phyloP scores from a whole-genome alignment of 2,113 vertebrate species.

The Paralichthys olivaceus region DNA sequence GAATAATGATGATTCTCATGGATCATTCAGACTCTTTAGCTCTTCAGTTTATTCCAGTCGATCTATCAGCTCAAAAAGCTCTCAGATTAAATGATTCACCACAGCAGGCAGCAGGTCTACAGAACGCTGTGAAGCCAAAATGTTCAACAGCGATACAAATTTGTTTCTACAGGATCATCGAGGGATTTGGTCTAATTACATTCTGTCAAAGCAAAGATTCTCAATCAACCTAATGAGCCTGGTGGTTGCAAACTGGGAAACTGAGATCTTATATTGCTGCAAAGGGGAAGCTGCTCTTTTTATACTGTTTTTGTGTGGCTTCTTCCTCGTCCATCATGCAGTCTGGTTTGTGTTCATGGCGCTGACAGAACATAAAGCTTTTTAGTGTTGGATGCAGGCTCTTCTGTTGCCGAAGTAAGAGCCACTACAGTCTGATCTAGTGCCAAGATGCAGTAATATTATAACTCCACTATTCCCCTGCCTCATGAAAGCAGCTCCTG shows the following conservation, averaged over 20 bases:
- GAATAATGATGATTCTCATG: background rate
- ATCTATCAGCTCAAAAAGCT: background rate
- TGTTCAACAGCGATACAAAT: conserved; percentile 23
- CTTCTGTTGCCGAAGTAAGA: conserved; percentile 42
- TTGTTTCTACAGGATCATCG: conserved; percentile 43
- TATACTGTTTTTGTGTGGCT: conserved; percentile 11
- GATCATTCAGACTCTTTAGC: background rate
- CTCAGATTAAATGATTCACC: background rate
- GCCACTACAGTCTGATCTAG: conserved; percentile 49
- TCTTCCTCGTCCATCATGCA: conserved; percentile 16
- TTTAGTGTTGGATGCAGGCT: conserved; percentile 45
- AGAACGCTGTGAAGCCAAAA: conserved; percentile 23
- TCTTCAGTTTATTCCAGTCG: background rate
- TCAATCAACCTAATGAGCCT: conserved; percentile 65
- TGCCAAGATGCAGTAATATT: conserved; percentile 64
- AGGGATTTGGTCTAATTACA: conserved; percentile 66
- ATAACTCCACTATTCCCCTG: conserved; percentile 57
- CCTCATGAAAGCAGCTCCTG: conserved; percentile 43
- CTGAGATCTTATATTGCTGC: conserved; percentile 39
- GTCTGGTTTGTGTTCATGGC: conserved; percentile 34
- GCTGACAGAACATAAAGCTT: conserved; percentile 31
- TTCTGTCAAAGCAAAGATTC: conserved; percentile 55
- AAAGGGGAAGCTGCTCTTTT: conserved; percentile 10
- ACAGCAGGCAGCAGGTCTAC: conserved; percentile 1
- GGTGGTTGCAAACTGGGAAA: conserved; percentile 33